phyloP scores from a whole-genome alignment of 2,797 vertebrate species.

The Steatocranus sp. region DNA sequence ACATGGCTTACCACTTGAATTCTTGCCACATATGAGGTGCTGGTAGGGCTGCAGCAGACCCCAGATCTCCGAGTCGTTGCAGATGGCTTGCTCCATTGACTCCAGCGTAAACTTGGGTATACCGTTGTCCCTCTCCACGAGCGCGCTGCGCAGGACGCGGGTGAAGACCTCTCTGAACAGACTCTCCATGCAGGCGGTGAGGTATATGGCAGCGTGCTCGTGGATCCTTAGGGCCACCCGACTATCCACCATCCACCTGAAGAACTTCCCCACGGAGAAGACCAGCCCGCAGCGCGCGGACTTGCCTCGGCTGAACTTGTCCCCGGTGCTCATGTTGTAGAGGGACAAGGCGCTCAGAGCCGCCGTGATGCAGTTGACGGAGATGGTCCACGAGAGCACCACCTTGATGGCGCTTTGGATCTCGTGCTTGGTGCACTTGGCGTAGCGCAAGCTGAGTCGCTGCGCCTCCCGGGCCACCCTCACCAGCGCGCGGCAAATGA shows the following conservation, averaged over 20 bases:
- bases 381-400: slow-evolving; percentile 82
- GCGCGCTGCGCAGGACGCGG: slow-evolving; percentile 75
- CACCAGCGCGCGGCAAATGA: slow-evolving; percentile 75
- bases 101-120: slow-evolving; percentile 73
- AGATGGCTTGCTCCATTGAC: slow-evolving; percentile 78
- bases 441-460: slow-evolving; percentile 79
- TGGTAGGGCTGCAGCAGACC: slow-evolving; percentile 80
- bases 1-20: slow-evolving; percentile 74
- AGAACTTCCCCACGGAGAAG: slow-evolving; percentile 82
- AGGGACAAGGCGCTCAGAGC: slow-evolving; percentile 79
- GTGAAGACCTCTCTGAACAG: slow-evolving; percentile 76
- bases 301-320: slow-evolving; percentile 77
- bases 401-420: slow-evolving; percentile 79
- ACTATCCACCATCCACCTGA: slow-evolving; percentile 84
- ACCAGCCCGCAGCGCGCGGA: slow-evolving; percentile 76
- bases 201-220: slow-evolving; percentile 82
- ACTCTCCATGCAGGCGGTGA: slow-evolving; percentile 78
- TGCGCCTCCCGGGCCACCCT: slow-evolving; percentile 79
- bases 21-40: slow-evolving; percentile 83
- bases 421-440: slow-evolving; percentile 81
- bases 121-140: slow-evolving; percentile 75
- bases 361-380: slow-evolving; percentile 79
- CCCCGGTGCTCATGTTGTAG: slow-evolving; percentile 80
- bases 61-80: slow-evolving; percentile 80
- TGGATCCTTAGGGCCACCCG: slow-evolving; percentile 79